Evolutionary conservation across 2,888 invertebrate genomes (phyloP).

Genomic region (Laothoe populi): DNA sequence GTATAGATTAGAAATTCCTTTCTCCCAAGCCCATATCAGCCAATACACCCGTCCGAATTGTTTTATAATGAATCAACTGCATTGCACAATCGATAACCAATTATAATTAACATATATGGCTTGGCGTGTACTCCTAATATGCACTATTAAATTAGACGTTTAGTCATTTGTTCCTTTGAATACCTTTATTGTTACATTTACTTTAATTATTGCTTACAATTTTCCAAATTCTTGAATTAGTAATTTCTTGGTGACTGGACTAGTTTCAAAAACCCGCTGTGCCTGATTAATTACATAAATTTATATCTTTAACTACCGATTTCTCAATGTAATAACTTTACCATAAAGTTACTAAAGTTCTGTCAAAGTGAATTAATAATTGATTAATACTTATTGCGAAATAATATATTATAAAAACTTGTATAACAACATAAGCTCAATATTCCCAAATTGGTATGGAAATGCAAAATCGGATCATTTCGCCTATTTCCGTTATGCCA

Average conservation of each 20-base stretch:
- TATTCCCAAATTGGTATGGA: no score
- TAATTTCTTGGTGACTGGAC: not conserved
- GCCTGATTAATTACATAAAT: no score
- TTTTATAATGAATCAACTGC: constrained; percentile 31
- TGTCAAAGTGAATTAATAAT: no score
- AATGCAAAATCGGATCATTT: no score
- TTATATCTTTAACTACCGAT: no score
- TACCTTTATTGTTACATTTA: not conserved
- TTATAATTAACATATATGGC: constrained; percentile 42
- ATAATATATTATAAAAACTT: no score
- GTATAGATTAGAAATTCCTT: not conserved
- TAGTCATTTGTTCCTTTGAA: constrained; percentile 11
- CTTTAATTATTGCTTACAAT: not conserved
- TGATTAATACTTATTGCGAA: no score
- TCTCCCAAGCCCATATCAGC: not conserved
- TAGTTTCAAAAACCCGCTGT: not conserved
- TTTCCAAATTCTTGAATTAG: constrained; percentile 1
- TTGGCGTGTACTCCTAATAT: constrained; percentile 18
- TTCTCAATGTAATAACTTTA: no score
- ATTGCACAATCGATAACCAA: constrained; percentile 40
- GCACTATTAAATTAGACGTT: constrained; percentile 13
- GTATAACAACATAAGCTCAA: no score
- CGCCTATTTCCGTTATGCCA: no score
- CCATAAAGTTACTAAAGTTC: no score
- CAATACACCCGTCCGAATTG: constrained; percentile 26